Percentiles rank a stretch among this genome's conserved stretches.
Evolutionary conservation across 2,113 vertebrate genomes (phyloP).

Genomic region (Arothron firmamentum): DNA sequence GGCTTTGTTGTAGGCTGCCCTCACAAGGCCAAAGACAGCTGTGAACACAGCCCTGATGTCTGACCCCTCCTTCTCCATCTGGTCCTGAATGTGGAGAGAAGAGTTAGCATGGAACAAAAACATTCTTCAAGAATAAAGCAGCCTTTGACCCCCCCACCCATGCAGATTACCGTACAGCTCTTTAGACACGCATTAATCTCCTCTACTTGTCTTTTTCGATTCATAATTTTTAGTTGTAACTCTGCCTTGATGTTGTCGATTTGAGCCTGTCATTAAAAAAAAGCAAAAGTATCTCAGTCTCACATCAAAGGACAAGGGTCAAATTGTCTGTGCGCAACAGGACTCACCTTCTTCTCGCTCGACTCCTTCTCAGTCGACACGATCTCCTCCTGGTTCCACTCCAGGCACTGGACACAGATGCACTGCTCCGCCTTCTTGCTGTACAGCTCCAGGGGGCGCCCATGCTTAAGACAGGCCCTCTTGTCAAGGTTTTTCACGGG

Average conservation of each 20-base stretch:
- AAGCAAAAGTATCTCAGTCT: neutral
- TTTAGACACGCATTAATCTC: conserved; percentile 14
- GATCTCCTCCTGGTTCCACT: conserved; percentile 33
- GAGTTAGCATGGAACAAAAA: neutral
- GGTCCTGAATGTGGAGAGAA: conserved; percentile 35
- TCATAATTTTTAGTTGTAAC: conserved; percentile 15
- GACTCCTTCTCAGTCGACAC: conserved; percentile 56
- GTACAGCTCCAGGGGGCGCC: conserved; percentile 89
- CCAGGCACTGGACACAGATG: conserved; percentile 85
- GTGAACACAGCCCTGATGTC: conserved; percentile 30
- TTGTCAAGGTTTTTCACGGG: conserved; percentile 84
- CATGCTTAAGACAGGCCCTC: conserved; percentile 81
- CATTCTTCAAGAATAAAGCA: neutral
- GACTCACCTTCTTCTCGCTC: conserved; percentile 50
- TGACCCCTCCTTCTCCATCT: conserved; percentile 17
- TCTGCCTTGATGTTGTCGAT: conserved; percentile 10
- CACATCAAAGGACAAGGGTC: neutral
- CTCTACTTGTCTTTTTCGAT: conserved; percentile 17
- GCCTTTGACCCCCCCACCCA: neutral
- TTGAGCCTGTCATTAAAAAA: conserved; percentile 22
- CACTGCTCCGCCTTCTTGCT: conserved; percentile 76
- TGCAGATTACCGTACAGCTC: conserved; percentile 46
- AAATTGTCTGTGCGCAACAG: neutral
- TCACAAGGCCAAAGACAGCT: conserved; percentile 7
- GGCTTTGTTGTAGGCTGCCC: conserved; percentile 10